Conservation (phyloP, 2,888 invertebrate species). For the Coremacera marginata region DNA sequence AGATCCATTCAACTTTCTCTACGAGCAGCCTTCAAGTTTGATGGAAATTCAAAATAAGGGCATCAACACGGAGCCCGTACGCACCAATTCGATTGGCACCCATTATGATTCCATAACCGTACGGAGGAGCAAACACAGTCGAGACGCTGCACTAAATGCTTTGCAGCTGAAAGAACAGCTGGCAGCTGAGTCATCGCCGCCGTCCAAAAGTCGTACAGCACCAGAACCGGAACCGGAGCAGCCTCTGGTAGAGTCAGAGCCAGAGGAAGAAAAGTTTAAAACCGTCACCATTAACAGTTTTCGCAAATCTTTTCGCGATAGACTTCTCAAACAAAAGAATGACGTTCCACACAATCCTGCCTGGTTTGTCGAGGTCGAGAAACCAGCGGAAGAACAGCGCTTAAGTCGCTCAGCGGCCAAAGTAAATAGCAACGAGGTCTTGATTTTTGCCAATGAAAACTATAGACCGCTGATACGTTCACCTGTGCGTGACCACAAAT, state of each 20-base stretch:
- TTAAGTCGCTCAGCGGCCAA: constrained; percentile 43
- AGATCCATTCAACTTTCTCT: constrained; percentile 66
- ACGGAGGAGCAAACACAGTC: constrained; percentile 57
- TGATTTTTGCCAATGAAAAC: constrained; percentile 65
- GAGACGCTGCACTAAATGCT: not conserved
- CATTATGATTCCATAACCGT: constrained; percentile 64
- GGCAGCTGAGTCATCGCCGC: constrained; percentile 59
- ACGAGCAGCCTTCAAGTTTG: constrained; percentile 62
- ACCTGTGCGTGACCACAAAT: constrained; percentile 58
- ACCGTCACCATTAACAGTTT: constrained; percentile 67
- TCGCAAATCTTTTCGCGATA: constrained; percentile 67
- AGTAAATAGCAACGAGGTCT: constrained; percentile 58
- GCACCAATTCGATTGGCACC: constrained; percentile 46
- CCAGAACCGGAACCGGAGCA: not conserved
- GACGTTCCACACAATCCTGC: constrained; percentile 66
- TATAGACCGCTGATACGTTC: constrained; percentile 66
- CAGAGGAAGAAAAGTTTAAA: constrained; percentile 63
- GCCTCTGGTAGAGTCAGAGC: constrained; percentile 41
- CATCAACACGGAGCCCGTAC: constrained; percentile 46
- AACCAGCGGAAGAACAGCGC: constrained; percentile 41
- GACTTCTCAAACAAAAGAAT: constrained; percentile 61
- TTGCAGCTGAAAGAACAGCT: constrained; percentile 60
- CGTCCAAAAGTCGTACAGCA: not conserved
- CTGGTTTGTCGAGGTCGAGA: constrained; percentile 68
- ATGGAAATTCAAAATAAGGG: constrained; percentile 49